Conservation (phyloP, 2,888 invertebrate species). For the Pristionchus mayeri region DNA sequence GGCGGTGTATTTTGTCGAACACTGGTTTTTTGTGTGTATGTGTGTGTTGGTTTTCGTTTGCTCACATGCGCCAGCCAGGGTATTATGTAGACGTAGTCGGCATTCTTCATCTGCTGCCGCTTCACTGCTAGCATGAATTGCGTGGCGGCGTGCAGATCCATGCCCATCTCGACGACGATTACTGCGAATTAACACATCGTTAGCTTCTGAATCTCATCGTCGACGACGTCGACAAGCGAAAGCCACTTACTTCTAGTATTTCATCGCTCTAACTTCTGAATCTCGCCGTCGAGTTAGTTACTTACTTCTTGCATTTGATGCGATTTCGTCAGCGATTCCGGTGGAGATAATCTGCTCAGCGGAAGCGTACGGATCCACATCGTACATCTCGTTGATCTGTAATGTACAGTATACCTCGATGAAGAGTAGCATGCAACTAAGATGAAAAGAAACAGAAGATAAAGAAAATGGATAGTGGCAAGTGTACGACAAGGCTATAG, state of each 20-base stretch:
- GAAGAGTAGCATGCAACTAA: too few species aligned
- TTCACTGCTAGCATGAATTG: conserved; percentile 72
- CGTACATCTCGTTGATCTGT: conserved; percentile 68
- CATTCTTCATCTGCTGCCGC: conserved; percentile 66
- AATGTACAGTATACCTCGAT: conserved; percentile 52
- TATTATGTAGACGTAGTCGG: conserved; percentile 73
- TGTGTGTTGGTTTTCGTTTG: neutral
- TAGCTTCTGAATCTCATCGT: too few species aligned
- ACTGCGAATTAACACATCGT: conserved; percentile 58
- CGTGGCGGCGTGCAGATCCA: conserved; percentile 70
- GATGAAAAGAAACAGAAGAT: too few species aligned
- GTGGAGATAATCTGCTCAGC: conserved; percentile 72
- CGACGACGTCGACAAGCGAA: too few species aligned
- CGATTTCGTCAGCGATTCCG: conserved; percentile 65
- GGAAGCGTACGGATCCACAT: conserved; percentile 71
- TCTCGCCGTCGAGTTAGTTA: neutral
- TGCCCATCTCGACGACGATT: conserved; percentile 73
- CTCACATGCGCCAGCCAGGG: conserved; percentile 75
- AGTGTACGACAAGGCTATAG: too few species aligned
- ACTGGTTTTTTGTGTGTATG: too few species aligned
- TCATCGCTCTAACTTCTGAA: neutral
- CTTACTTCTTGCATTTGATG: conserved; percentile 65
- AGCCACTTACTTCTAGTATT: too few species aligned
- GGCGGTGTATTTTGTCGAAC: too few species aligned
- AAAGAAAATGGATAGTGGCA: too few species aligned